Evolutionary conservation across 2,797 vertebrate species (phyloP).

Genomic region (Carapus acus): DNA sequence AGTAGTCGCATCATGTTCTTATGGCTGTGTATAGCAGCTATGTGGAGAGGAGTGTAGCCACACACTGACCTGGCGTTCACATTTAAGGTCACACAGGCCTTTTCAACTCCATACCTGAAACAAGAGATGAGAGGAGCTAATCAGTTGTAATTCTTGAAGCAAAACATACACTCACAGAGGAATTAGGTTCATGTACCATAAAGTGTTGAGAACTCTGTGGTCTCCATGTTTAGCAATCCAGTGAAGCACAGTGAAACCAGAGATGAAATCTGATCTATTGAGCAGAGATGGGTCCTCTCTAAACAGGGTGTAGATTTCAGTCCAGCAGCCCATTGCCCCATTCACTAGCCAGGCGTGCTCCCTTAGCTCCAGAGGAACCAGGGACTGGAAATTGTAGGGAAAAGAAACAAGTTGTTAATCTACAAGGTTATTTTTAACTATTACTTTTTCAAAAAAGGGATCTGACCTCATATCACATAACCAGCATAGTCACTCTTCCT

Average conservation of each 20-base stretch:
- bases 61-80: constrained; percentile 74
- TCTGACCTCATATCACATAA: no score
- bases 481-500: no score
- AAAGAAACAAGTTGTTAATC: neutral
- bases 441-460: no score
- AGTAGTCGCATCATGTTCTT: constrained; percentile 80
- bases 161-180: neutral
- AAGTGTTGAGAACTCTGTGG: constrained; percentile 78
- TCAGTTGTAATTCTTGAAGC: neutral
- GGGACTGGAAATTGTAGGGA: constrained; percentile 40
- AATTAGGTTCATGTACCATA: constrained; percentile 65
- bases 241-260: constrained; percentile 87
- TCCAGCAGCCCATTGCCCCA: constrained; percentile 78
- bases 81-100: constrained; percentile 72
- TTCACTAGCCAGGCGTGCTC: constrained; percentile 89
- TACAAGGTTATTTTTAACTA: no score
- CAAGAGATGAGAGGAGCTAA: neutral
- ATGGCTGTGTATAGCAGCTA: constrained; percentile 86
- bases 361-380: constrained; percentile 75
- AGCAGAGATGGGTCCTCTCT: constrained; percentile 79
- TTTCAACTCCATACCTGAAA: constrained; percentile 67
- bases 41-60: constrained; percentile 87
- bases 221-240: constrained; percentile 93
- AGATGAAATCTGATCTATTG: constrained; percentile 83
- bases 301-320: constrained; percentile 76